Percentiles rank a stretch among this genome's conserved stretches.
Evolutionary conservation across 2,888 invertebrate genomes (phyloP).

Genomic region (Drosophila recens): DNA sequence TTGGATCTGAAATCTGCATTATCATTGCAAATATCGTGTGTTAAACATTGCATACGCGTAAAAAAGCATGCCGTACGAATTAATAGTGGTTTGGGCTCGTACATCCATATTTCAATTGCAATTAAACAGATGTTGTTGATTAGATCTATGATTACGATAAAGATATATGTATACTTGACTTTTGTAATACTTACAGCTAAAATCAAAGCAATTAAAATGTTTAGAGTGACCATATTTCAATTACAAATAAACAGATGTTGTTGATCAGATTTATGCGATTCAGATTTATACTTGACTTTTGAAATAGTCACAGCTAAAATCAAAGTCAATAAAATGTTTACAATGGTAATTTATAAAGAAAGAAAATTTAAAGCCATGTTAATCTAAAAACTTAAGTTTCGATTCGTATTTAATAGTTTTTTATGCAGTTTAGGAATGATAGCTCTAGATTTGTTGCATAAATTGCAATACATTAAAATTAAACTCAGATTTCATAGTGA

Average conservation of each 20-base stretch:
- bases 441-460: too few relatives aligned
- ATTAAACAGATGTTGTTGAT: neutral
- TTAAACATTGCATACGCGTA: too few relatives aligned
- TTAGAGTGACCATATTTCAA: slow-evolving; percentile 6
- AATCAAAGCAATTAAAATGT: too few relatives aligned
- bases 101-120: neutral
- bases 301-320: neutral
- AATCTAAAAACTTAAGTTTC: neutral
- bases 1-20: too few relatives aligned
- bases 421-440: too few relatives aligned
- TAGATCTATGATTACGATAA: neutral
- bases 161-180: neutral
- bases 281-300: neutral
- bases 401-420: too few relatives aligned
- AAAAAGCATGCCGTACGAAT: too few relatives aligned
- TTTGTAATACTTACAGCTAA: neutral
- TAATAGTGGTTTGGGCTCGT: too few relatives aligned
- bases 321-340: neutral
- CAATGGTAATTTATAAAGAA: neutral
- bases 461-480: too few relatives aligned
- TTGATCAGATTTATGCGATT: neutral
- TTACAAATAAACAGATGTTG: too few relatives aligned
- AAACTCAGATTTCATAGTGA: too few relatives aligned
- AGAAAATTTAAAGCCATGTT: neutral
- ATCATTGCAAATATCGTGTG: too few relatives aligned